Base-by-base conservation (phyloP, 2,888 invertebrate species). In the Villa cingulata region DNA sequence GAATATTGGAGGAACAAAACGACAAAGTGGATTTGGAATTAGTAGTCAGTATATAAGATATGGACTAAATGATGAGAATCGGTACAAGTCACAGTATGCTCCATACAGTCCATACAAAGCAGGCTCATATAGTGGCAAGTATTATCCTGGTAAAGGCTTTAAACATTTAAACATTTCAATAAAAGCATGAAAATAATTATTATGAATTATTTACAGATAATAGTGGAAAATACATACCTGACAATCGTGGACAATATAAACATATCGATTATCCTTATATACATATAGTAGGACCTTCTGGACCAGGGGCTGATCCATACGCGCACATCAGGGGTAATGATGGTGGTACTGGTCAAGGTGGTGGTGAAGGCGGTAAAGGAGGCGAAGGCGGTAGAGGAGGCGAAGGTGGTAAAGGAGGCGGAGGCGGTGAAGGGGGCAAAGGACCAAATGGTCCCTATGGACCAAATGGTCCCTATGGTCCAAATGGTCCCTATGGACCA, bases 391-490 rank as follows among this genome's bases (percentile, higher is more conserved):
- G 51, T 51, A 53, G 57, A 20, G 43, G 36, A 14, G 15, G n/a
- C 6, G 4, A 18, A 51, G 47, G 53, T 42, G 18, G 41, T 41
- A 18, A 43, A 45, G 37, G 49, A 37, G 37, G 44, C 37, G 73
- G 72, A 2, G 75, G 74, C 52, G 34, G 51, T 51, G 53, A 57
- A n/a, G 43, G 36, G 4, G 7, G 9, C 3, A 7, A 18, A 4
- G 51, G 54, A n/a, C 49, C 51, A 4, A 41, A 65, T 38, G 75
- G 75, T 51, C 74, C 74, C 1, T 70, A 68, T 65, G 66, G 58
- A 2, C 53, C 52, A 2, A 32, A 0, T 1, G 74, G 59, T 49
- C 58, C 58, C 42, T 43, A 9, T 62, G 75, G 50, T 68, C 72
- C 27, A 65, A 66, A 68, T 68, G 74, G 39, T 69, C 72, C 12